These are phyloP conservation scores for Haliclystus octoradiatus DNA, from an alignment of 30 jellyfish, hydroid and myxozoan species.

Conservation along the genomic window DNA sequence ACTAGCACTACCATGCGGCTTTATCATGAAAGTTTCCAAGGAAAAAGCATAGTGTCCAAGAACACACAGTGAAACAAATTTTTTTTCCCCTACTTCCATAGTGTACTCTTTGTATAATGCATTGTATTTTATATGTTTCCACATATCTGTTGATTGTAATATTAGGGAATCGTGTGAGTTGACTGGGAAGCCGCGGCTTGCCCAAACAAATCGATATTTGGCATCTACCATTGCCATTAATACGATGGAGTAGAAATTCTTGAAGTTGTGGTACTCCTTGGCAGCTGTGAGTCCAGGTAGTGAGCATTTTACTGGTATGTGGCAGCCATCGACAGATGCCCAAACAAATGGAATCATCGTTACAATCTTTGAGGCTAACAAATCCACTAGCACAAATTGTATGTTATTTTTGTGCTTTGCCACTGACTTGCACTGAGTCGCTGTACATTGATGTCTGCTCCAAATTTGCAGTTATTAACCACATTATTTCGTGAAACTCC, in stretches of 20 bases:
- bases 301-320: conserved; percentile 27
- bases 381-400: conserved; percentile 21
- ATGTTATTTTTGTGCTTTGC: conserved; percentile 21
- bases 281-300: conserved; percentile 23
- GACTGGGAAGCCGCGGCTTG: conserved; percentile 45
- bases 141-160: conserved; percentile 20
- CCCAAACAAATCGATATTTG: conserved; percentile 25
- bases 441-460: conserved; percentile 15
- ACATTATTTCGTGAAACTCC: not conserved
- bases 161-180: conserved; percentile 39
- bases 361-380: conserved; percentile 6
- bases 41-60: conserved; percentile 38
- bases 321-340: conserved; percentile 34
- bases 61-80: conserved; percentile 5
- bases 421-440: conserved; percentile 6
- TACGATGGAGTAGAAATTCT: conserved; percentile 27
- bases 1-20: conserved; percentile 33
- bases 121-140: conserved; percentile 3
- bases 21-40: conserved; percentile 13
- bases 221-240: conserved; percentile 38
- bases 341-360: conserved; percentile 18
- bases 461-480: not conserved
- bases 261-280: conserved; percentile 30
- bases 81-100: not conserved
- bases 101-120: conserved; percentile 7